These are phyloP conservation scores for Leucophora obtusa DNA, from an alignment of 2,888 invertebrate genomes.

Conservation along the genomic window DNA sequence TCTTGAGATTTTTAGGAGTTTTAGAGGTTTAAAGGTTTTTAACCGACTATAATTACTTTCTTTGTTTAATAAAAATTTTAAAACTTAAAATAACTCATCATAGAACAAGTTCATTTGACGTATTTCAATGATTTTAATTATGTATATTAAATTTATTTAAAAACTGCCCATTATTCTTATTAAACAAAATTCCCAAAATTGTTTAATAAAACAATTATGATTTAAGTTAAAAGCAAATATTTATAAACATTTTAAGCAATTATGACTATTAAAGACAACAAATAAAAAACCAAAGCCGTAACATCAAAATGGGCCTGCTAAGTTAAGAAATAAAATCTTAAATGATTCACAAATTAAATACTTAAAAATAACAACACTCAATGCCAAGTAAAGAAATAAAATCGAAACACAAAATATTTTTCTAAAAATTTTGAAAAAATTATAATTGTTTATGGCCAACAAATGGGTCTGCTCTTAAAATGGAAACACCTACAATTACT, in stretches of 20 bases:
- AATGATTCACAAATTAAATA: background rate
- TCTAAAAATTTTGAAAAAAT: no score
- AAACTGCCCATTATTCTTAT: background rate
- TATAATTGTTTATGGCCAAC: background rate
- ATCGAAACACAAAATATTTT: no score
- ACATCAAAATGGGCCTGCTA: background rate
- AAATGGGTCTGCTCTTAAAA: background rate
- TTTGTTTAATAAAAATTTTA: no score
- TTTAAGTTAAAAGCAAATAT: conserved; percentile 29
- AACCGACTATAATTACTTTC: no score
- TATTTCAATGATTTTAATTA: background rate
- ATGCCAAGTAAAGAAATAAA: background rate
- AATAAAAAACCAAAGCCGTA: background rate
- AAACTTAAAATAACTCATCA: background rate
- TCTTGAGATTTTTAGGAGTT: no score
- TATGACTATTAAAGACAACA: background rate
- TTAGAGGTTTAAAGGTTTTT: no score
- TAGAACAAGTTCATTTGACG: background rate
- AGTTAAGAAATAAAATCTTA: background rate
- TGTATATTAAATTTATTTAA: background rate
- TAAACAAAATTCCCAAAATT: conserved; percentile 35
- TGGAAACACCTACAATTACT: background rate
- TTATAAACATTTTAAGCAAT: conserved; percentile 11
- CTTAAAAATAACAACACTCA: background rate
- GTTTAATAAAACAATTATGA: conserved; percentile 43